These are phyloP conservation scores for Odobenus rosmarus DNA, from an alignment of 2,113 vertebrate genomes.

Conservation along the genomic window DNA sequence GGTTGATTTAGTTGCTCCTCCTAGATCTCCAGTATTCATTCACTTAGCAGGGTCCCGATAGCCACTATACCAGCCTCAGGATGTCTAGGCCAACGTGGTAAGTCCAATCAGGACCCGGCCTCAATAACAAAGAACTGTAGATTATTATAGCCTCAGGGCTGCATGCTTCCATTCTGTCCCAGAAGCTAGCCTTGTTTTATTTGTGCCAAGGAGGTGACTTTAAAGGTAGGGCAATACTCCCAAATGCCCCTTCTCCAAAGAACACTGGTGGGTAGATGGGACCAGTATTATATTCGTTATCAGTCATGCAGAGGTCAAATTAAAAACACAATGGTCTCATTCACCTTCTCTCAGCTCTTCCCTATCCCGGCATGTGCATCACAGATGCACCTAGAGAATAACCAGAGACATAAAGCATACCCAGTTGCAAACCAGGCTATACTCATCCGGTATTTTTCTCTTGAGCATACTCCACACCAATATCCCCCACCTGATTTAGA, in stretches of 20 bases:
- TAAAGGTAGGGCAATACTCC: neutral
- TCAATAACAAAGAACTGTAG: neutral
- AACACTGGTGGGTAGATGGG: neutral
- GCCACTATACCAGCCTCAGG: neutral
- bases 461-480: neutral
- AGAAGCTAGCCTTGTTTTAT: neutral
- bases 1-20: neutral
- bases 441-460: neutral
- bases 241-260: neutral
- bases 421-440: neutral
- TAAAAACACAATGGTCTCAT: neutral
- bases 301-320: neutral
- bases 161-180: neutral
- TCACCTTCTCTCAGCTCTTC: neutral
- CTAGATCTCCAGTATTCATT: neutral
- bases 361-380: no score
- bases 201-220: neutral
- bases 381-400: neutral
- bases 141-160: neutral
- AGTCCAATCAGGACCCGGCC: neutral
- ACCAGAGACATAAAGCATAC: neutral
- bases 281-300: neutral
- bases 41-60: neutral
- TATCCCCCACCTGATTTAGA: neutral
- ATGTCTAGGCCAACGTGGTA: neutral